phyloP scores from a whole-genome alignment of 2,797 vertebrate species.

The Tokudaia muenninki region DNA sequence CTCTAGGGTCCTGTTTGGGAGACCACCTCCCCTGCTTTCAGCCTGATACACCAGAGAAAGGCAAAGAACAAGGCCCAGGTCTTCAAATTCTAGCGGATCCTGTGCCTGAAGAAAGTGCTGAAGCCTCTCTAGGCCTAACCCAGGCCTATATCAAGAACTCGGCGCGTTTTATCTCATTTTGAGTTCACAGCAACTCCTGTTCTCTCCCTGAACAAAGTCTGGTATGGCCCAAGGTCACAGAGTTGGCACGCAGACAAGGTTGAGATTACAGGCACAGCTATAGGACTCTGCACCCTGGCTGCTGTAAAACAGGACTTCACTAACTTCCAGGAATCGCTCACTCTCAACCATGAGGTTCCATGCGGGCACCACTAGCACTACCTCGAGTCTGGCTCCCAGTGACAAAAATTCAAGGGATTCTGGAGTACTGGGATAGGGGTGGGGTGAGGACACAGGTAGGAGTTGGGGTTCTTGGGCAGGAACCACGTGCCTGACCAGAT shows the following conservation, averaged over 20 bases:
- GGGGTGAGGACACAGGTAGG: too few species aligned
- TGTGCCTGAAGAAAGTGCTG: neutral
- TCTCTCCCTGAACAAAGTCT: constrained; percentile 12
- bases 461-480: neutral
- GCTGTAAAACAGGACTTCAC: neutral
- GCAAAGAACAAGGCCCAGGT: neutral
- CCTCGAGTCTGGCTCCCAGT: constrained; percentile 3
- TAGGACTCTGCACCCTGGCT: constrained; percentile 10
- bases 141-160: neutral
- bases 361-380: neutral
- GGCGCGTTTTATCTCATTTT: neutral
- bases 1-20: neutral
- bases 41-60: neutral
- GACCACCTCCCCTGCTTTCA: neutral
- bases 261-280: constrained; percentile 4
- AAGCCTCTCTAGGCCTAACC: neutral
- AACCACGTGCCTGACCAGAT: constrained; percentile 14
- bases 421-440: neutral
- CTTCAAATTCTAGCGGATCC: neutral
- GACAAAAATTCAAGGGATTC: neutral
- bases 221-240: neutral
- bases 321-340: neutral
- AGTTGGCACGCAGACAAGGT: neutral
- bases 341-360: neutral
- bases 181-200: neutral